A percentile compares a stretch with the other conserved stretches of the same genome.
Conservation (phyloP, 2,797 vertebrate genomes). For the Toxotes lorentzi region DNA sequence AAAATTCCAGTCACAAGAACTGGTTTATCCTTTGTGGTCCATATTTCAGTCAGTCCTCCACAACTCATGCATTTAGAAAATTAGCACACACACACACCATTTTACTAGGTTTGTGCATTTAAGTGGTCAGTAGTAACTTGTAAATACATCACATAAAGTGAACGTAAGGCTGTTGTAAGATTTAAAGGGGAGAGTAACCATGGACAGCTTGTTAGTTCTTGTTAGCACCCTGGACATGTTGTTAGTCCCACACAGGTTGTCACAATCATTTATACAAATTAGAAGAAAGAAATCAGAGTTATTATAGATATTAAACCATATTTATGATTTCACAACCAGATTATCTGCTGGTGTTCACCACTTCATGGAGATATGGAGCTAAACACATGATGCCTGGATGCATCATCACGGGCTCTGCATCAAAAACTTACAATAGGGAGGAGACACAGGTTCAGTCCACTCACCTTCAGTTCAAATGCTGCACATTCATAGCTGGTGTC, state of each 20-base stretch:
- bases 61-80: background rate
- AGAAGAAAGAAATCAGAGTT: background rate
- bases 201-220: background rate
- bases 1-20: constrained; percentile 26
- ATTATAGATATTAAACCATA: background rate
- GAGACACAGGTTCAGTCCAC: constrained; percentile 7
- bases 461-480: background rate
- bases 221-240: background rate
- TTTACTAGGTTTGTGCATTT: background rate
- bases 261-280: constrained; percentile 3
- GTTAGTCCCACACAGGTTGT: background rate
- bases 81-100: background rate
- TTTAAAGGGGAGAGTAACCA: background rate
- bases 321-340: background rate
- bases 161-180: background rate
- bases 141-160: background rate
- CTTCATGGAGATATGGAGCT: background rate
- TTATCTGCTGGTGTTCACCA: background rate
- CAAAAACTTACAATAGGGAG: background rate
- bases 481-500: background rate
- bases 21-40: background rate
- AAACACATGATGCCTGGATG: background rate
- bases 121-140: constrained; percentile 1
- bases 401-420: background rate
- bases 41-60: background rate